Evolutionary conservation across 2,888 invertebrate genomes (phyloP), one percentile per base, ranked within the genome.

Genomic region (Rugalucina vietnamica): DNA sequence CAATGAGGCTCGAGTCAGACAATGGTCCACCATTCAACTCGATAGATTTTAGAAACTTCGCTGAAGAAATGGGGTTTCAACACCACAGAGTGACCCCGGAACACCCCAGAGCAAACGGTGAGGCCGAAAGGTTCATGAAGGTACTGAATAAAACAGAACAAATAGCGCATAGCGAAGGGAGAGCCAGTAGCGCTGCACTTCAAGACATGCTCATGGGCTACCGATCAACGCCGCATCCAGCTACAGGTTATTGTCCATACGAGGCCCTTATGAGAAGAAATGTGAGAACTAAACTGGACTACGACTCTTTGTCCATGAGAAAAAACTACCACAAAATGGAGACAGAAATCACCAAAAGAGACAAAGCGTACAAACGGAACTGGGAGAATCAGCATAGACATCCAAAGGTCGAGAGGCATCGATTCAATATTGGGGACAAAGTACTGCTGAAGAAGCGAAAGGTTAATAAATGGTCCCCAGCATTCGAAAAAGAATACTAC

Each of bases 1-100:
- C 85, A 32, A 29, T 24, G 49, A 72, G 21, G n/a, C n/a, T n/a
- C n/a, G n/a, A n/a, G n/a, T n/a, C n/a, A n/a, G n/a, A n/a, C n/a
- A n/a, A n/a, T n/a, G 85, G 84, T 50, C 81, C 85, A 29, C 85
- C 87, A 34, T 86, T 86, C 39, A 81, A 75, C 32, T 80, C 72
- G 0, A 32, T 54, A 54, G 83, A 82, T 5, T 85, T 87, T 60
- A 43, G 14, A 18, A 34, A 75, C 10, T 87, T 85, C 80, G 77
- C 81, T 21, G 37, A n/a, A 49, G 73, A 76, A 69, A 21, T 60
- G 78, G 73, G 75, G 75, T n/a, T 84, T 77, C 60, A 78, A 77
- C 18, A 39, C 75, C 43, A 74, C 78, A 54, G 81, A 85, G 49
- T 54, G 39, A 34, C 82, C 78, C 54, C 54, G n/a, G 21, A 54